A percentile compares a stretch with the other conserved stretches of the same genome.
These are phyloP conservation scores for Latrodectus hesperus DNA, from an alignment of 2,888 invertebrate species.

Conservation along the genomic window DNA sequence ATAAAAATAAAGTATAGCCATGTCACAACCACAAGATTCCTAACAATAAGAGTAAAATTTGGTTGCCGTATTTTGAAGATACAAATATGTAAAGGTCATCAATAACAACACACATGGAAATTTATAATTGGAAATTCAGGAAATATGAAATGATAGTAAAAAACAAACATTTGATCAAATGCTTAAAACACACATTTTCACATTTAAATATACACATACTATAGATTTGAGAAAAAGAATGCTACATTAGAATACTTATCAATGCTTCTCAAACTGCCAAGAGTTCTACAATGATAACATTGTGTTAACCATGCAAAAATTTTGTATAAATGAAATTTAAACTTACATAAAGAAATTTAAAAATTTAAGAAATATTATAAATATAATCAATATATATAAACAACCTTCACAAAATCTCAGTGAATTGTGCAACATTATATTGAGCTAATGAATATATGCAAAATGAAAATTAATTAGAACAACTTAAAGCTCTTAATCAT, in stretches of 20 bases:
- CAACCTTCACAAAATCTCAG: too few relatives aligned
- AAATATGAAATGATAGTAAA: not conserved
- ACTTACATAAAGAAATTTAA: too few relatives aligned
- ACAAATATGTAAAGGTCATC: not conserved
- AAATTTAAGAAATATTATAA: too few relatives aligned
- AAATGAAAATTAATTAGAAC: too few relatives aligned
- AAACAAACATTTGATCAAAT: not conserved
- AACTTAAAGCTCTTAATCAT: too few relatives aligned
- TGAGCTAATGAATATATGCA: too few relatives aligned
- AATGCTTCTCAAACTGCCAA: constrained; percentile 1
- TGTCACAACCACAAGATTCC: not conserved
- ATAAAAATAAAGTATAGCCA: not conserved
- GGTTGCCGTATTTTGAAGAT: not conserved
- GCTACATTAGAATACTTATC: constrained; percentile 7
- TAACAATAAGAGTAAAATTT: constrained; percentile 3
- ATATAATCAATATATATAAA: too few relatives aligned
- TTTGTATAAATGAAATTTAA: too few relatives aligned
- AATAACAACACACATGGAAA: not conserved
- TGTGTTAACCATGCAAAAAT: too few relatives aligned
- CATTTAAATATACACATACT: constrained; percentile 9
- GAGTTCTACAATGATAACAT: not conserved
- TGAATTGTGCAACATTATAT: too few relatives aligned
- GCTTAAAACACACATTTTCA: not conserved
- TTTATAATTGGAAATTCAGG: not conserved
- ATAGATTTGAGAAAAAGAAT: constrained; percentile 10